Percentiles rank a stretch among this genome's conserved stretches.
phyloP scores from a whole-genome alignment of 2,113 vertebrate genomes.

The Actenoides lindsayi region DNA sequence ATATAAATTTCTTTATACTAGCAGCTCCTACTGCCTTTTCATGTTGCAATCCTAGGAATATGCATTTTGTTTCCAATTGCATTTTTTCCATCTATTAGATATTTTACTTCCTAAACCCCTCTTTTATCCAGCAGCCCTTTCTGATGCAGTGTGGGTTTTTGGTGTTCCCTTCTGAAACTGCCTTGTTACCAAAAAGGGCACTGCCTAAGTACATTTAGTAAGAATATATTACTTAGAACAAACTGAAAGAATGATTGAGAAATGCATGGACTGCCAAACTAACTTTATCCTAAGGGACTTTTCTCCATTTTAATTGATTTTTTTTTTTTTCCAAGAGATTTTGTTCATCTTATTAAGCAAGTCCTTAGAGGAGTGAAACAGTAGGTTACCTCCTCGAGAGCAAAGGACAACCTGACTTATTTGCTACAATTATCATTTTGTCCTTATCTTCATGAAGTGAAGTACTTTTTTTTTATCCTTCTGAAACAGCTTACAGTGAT shows the following conservation, averaged over 20 bases:
- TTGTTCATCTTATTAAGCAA: slow-evolving; percentile 75
- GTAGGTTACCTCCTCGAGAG: slow-evolving; percentile 72
- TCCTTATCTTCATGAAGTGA: slow-evolving; percentile 55
- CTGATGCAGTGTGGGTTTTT: slow-evolving; percentile 53
- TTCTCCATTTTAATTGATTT: slow-evolving; percentile 78
- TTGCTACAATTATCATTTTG: slow-evolving; percentile 69
- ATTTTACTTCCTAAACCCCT: slow-evolving; percentile 41
- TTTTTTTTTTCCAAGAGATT: slow-evolving; percentile 60
- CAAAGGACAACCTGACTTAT: slow-evolving; percentile 71
- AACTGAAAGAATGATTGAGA: slow-evolving; percentile 70
- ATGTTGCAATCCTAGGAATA: neutral
- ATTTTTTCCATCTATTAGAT: slow-evolving; percentile 38
- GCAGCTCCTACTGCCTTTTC: slow-evolving; percentile 20
- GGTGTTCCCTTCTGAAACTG: slow-evolving; percentile 60
- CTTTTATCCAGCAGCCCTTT: slow-evolving; percentile 65
- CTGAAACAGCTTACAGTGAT: slow-evolving; percentile 50
- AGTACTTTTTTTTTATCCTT: slow-evolving; percentile 63
- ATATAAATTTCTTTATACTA: slow-evolving; percentile 8
- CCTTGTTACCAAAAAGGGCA: slow-evolving; percentile 50
- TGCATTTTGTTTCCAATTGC: slow-evolving; percentile 31
- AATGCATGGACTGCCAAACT: slow-evolving; percentile 59
- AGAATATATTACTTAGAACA: slow-evolving; percentile 58
- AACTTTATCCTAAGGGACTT: slow-evolving; percentile 75
- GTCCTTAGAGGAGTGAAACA: slow-evolving; percentile 74
- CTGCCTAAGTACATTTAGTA: slow-evolving; percentile 60